Percentiles rank a stretch among this genome's conserved stretches.
phyloP scores from a whole-genome alignment of 2,113 vertebrate genomes.

The Lasiurus borealis region DNA sequence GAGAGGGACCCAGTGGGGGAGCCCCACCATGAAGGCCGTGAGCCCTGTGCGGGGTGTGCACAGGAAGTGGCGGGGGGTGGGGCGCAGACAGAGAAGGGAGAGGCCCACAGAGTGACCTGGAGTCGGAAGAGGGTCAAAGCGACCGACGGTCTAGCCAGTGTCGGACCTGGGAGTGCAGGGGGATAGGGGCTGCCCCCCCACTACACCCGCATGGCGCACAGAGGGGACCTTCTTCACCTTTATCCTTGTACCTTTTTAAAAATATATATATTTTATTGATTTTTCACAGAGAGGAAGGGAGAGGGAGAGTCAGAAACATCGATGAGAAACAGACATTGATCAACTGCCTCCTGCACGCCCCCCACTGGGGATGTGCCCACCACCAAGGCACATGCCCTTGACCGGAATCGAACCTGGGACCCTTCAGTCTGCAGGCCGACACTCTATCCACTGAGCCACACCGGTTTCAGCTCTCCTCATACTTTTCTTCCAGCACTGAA shows the following conservation, averaged over 20 bases:
- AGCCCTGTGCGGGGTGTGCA: fast-evolving
- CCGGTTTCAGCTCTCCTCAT: neutral
- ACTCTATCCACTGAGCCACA: too few relatives aligned
- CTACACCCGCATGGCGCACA: fast-evolving
- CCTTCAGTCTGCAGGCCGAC: too few relatives aligned
- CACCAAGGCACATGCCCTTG: too few relatives aligned
- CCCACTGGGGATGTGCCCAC: too few relatives aligned
- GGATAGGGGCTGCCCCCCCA: fast-evolving
- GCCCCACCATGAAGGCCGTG: neutral
- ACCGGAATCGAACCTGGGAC: too few relatives aligned
- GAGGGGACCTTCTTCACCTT: fast-evolving
- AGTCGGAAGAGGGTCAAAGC: neutral
- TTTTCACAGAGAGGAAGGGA: too few relatives aligned
- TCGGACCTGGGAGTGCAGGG: neutral
- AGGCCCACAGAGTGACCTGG: neutral
- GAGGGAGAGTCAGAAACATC: too few relatives aligned
- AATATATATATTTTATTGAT: too few relatives aligned
- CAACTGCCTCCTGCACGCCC: too few relatives aligned
- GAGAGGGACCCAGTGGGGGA: neutral
- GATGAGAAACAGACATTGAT: too few relatives aligned
- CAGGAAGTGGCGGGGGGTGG: neutral
- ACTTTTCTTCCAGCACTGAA: neutral
- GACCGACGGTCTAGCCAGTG: neutral
- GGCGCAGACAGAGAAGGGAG: neutral
- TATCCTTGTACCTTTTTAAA: neutral